These are phyloP conservation scores for Pterocles burchelli DNA, from an alignment of 2,113 vertebrate genomes.

Conservation along the genomic window DNA sequence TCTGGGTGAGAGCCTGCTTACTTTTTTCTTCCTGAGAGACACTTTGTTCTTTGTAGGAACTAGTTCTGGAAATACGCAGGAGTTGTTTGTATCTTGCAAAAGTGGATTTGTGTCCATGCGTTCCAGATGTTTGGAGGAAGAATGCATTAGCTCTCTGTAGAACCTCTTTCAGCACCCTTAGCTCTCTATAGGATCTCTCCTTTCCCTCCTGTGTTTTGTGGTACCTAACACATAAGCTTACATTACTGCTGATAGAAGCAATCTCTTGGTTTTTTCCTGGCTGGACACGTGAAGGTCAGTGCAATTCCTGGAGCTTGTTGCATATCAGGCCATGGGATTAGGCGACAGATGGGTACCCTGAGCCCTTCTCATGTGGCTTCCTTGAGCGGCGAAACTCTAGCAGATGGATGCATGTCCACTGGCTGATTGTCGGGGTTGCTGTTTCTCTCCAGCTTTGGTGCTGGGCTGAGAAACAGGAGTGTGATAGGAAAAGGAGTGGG, in stretches of 20 bases:
- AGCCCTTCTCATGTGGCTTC: not conserved
- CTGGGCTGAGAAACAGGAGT: not conserved
- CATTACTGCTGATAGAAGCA: not conserved
- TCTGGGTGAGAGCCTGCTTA: fast-evolving
- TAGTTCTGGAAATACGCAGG: not conserved
- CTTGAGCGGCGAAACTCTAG: not conserved
- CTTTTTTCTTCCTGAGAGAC: not conserved
- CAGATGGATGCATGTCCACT: fast-evolving
- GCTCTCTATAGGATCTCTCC: not conserved
- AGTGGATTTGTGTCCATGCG: not conserved
- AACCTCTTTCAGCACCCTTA: not conserved
- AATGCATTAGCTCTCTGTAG: not conserved
- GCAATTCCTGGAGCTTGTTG: not conserved
- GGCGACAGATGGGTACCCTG: not conserved
- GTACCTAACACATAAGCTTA: not conserved
- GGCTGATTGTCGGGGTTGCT: not conserved
- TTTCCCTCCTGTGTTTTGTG: not conserved
- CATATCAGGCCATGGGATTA: not conserved
- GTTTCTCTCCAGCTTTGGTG: not conserved
- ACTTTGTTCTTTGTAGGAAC: not conserved
- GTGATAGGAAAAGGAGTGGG: not conserved
- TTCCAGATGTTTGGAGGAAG: not conserved
- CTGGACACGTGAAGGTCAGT: not conserved
- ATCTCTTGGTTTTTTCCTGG: not conserved
- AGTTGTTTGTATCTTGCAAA: not conserved